Percentiles rank a stretch among this genome's conserved stretches.
These are phyloP conservation scores for Megaptera novaeangliae DNA, from an alignment of 2,113 vertebrate species.

Conservation along the genomic window DNA sequence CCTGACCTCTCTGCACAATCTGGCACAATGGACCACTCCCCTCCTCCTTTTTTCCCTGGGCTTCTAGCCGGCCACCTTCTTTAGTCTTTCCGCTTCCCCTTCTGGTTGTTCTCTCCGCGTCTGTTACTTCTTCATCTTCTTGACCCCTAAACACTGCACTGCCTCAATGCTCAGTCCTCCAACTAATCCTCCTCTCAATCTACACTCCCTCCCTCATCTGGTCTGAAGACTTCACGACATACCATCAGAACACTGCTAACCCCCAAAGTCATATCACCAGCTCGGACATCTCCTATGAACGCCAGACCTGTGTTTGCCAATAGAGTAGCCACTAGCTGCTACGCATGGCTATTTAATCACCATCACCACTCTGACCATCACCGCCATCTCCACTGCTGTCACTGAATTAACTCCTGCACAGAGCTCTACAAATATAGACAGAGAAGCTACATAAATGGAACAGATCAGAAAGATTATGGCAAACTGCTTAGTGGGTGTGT, in stretches of 20 bases:
- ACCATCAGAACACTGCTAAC: neutral
- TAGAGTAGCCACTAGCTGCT: neutral
- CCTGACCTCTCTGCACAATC: neutral
- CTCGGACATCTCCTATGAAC: neutral
- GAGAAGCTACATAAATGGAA: neutral
- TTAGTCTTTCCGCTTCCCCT: neutral
- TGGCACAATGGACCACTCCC: neutral
- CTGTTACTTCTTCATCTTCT: neutral
- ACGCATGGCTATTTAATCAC: neutral
- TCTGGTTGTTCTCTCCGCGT: neutral
- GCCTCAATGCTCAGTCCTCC: neutral
- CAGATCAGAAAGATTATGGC: neutral
- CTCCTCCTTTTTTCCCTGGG: neutral
- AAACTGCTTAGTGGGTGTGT: neutral
- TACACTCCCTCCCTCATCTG: neutral
- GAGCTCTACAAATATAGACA: neutral
- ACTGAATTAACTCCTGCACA: neutral
- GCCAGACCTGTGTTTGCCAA: neutral
- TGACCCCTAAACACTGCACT: neutral
- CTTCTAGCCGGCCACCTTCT: neutral
- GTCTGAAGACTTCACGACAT: neutral
- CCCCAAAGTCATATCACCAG: neutral
- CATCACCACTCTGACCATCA: no score
- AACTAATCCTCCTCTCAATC: neutral
- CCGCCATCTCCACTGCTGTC: neutral